Percentiles rank a stretch among this genome's conserved stretches.
phyloP scores from a whole-genome alignment of 1,140 invertebrate genomes.

The Wiebesia pumilae region DNA sequence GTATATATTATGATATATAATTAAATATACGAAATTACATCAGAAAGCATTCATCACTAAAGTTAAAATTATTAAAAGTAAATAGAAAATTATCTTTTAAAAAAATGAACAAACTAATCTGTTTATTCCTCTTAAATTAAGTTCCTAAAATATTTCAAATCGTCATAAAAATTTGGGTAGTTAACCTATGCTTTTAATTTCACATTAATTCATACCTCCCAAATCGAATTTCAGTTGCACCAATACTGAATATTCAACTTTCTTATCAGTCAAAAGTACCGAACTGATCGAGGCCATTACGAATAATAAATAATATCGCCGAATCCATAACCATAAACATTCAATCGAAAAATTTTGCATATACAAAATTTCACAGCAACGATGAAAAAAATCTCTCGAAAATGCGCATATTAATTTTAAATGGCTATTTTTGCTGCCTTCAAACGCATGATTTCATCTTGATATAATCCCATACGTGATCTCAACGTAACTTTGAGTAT shows the following conservation, averaged over 20 bases:
- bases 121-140: too few relatives aligned
- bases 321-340: conserved; percentile 54
- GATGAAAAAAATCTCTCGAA: neutral
- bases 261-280: conserved; percentile 23
- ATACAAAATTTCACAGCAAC: conserved; percentile 23
- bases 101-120: too few relatives aligned
- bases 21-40: too few relatives aligned
- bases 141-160: neutral
- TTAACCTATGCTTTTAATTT: neutral
- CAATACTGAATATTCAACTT: conserved; percentile 7
- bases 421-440: conserved; percentile 30
- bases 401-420: conserved; percentile 52
- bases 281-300: conserved; percentile 17
- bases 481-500: neutral
- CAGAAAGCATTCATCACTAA: neutral
- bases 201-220: conserved; percentile 38
- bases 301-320: conserved; percentile 52
- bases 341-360: conserved; percentile 49
- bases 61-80: neutral
- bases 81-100: neutral
- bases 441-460: neutral
- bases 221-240: conserved; percentile 46
- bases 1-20: too few relatives aligned
- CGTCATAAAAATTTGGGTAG: neutral
- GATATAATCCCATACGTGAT: conserved; percentile 9